Percentiles rank a stretch among this genome's conserved stretches.
These are phyloP conservation scores for Napeogenes sylphis DNA, from an alignment of 2,888 invertebrate genomes.

Conservation along the genomic window DNA sequence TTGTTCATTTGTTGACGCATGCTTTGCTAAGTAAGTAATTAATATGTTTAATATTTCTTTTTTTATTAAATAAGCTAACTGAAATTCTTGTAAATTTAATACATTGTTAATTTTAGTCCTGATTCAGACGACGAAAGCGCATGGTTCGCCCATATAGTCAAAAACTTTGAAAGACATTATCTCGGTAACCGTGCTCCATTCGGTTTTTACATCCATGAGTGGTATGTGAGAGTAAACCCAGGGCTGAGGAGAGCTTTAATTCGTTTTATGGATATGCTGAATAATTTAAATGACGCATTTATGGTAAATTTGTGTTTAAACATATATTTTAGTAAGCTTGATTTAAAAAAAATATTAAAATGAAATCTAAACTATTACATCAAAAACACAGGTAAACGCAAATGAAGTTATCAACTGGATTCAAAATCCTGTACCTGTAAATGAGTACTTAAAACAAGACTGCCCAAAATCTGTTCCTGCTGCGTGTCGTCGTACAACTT, in stretches of 20 bases:
- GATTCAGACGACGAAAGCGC: slow-evolving; percentile 55
- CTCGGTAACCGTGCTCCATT: slow-evolving; percentile 81
- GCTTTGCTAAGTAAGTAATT: slow-evolving; percentile 63
- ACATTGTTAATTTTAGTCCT: slow-evolving; percentile 39
- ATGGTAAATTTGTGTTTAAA: slow-evolving; percentile 54
- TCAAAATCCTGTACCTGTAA: slow-evolving; percentile 67
- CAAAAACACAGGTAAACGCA: slow-evolving; percentile 33
- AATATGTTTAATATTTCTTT: neutral
- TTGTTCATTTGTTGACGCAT: slow-evolving; percentile 79
- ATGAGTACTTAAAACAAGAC: slow-evolving; percentile 43
- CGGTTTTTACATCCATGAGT: slow-evolving; percentile 82
- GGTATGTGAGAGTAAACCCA: slow-evolving; percentile 69
- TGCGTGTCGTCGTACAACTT: slow-evolving; percentile 36
- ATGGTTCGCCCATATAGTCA: slow-evolving; percentile 76
- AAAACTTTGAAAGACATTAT: slow-evolving; percentile 82
- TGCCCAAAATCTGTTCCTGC: slow-evolving; percentile 20
- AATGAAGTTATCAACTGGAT: slow-evolving; percentile 77
- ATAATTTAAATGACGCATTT: slow-evolving; percentile 75
- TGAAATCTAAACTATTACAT: neutral
- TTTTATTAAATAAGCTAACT: neutral
- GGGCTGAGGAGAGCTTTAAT: slow-evolving; percentile 69
- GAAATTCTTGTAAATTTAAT: too few species aligned
- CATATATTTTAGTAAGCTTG: neutral
- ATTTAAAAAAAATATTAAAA: neutral
- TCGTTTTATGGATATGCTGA: slow-evolving; percentile 76